Evolutionary conservation across 2,113 vertebrate genomes (phyloP).

Genomic region (Triplophysa tibetana): DNA sequence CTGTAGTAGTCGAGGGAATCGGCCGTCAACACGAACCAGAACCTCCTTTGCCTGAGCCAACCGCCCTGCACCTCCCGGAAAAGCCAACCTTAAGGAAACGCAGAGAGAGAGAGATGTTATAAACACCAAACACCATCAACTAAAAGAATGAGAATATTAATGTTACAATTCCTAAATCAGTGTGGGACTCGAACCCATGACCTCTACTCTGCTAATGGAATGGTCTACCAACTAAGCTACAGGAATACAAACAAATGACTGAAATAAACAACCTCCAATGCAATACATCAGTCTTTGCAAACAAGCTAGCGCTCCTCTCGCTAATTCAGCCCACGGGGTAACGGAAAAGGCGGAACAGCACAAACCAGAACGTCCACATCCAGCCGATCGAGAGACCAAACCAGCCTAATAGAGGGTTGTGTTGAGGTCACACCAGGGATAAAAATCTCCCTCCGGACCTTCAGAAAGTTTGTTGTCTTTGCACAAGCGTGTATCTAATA

Average conservation of each 20-base stretch:
- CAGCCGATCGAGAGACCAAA: slow-evolving; percentile 13
- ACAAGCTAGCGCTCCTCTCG: background rate
- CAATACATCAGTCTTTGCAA: background rate
- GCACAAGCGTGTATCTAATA: slow-evolving; percentile 15
- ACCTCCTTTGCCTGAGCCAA: slow-evolving; percentile 88
- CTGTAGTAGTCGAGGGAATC: slow-evolving; percentile 95
- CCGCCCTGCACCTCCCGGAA: slow-evolving; percentile 83
- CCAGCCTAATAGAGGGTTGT: slow-evolving; percentile 13
- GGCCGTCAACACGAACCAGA: slow-evolving; percentile 91
- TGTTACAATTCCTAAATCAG: no score
- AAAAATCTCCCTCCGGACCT: slow-evolving; percentile 23
- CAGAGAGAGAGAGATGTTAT: slow-evolving; percentile 1
- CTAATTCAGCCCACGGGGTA: background rate
- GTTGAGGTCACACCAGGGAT: slow-evolving; percentile 25
- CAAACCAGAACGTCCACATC: slow-evolving; percentile 23
- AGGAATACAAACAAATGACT: background rate
- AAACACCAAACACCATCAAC: background rate
- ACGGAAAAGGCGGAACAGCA: slow-evolving; percentile 7
- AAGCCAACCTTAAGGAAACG: slow-evolving; percentile 84
- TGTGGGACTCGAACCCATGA: background rate
- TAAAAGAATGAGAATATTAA: background rate
- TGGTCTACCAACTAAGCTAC: no score
- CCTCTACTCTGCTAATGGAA: no score
- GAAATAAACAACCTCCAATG: background rate
- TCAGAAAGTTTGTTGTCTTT: background rate